Evolutionary conservation across 2,797 vertebrate species (phyloP).

Genomic region (Enteromius viviparus): DNA sequence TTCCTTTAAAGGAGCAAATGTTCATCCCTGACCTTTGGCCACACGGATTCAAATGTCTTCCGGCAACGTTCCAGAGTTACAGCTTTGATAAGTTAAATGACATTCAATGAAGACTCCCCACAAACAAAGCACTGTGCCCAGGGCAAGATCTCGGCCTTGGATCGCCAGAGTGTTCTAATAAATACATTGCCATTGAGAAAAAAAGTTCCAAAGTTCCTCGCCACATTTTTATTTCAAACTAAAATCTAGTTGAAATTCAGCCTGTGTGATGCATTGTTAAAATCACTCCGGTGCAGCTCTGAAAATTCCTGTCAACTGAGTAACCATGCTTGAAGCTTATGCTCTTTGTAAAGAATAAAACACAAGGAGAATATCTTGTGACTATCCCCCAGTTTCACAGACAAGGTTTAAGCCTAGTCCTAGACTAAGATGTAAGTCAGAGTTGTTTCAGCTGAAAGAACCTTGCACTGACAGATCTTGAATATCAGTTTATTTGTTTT

Average conservation of each 20-base stretch:
- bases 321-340: background rate
- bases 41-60: conserved; percentile 80
- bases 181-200: conserved; percentile 54
- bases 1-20: conserved; percentile 75
- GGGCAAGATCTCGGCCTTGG: conserved; percentile 74
- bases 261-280: background rate
- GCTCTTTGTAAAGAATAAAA: conserved; percentile 11
- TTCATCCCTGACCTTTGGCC: conserved; percentile 79
- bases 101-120: conserved; percentile 69
- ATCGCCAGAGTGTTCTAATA: conserved; percentile 73
- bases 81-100: conserved; percentile 78
- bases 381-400: no score
- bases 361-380: background rate
- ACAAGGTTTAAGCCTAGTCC: no score
- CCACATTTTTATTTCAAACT: conserved; percentile 23
- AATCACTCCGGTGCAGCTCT: background rate
- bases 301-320: conserved; percentile 15
- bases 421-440: no score
- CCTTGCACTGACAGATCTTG: no score
- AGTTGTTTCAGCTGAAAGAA: no score
- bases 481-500: no score
- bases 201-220: conserved; percentile 34
- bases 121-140: conserved; percentile 74
- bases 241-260: conserved; percentile 36
- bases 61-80: conserved; percentile 75